These are phyloP conservation scores for Cydia amplana DNA, from an alignment of 1,140 invertebrate genomes.

Conservation along the genomic window DNA sequence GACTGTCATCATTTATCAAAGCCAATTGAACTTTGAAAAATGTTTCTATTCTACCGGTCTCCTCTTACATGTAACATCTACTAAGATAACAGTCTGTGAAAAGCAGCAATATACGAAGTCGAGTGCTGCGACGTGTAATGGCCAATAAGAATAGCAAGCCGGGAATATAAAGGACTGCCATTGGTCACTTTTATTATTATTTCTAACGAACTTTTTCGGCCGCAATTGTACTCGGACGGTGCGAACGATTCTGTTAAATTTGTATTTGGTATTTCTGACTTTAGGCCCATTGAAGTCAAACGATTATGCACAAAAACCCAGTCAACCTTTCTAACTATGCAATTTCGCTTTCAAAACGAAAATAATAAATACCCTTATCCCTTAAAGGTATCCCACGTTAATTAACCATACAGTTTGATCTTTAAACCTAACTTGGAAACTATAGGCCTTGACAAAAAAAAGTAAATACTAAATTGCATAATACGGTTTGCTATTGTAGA, in stretches of 20 bases:
- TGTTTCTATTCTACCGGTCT: background rate
- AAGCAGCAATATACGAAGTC: constrained; percentile 2
- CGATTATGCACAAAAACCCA: background rate
- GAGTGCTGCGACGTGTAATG: constrained; percentile 30
- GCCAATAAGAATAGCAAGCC: constrained; percentile 32
- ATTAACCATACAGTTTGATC: too few species aligned
- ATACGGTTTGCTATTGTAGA: too few species aligned
- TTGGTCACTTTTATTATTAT: constrained; percentile 32
- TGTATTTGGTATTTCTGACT: constrained; percentile 16
- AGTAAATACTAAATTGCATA: too few species aligned
- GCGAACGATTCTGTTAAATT: constrained; percentile 16
- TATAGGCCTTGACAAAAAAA: too few species aligned
- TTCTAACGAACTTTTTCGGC: constrained; percentile 27
- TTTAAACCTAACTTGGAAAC: too few species aligned
- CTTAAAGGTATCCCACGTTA: too few species aligned
- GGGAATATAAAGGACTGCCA: constrained; percentile 26
- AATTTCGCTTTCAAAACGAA: too few species aligned
- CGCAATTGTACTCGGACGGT: background rate
- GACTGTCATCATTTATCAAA: background rate
- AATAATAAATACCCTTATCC: too few species aligned
- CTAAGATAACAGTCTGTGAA: background rate
- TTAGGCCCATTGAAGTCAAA: background rate
- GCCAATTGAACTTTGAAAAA: background rate
- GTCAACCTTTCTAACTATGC: too few species aligned
- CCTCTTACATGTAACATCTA: background rate